Evolutionary conservation across 2,797 vertebrate genomes (phyloP).

Genomic region (Pseudomugil tenellus): DNA sequence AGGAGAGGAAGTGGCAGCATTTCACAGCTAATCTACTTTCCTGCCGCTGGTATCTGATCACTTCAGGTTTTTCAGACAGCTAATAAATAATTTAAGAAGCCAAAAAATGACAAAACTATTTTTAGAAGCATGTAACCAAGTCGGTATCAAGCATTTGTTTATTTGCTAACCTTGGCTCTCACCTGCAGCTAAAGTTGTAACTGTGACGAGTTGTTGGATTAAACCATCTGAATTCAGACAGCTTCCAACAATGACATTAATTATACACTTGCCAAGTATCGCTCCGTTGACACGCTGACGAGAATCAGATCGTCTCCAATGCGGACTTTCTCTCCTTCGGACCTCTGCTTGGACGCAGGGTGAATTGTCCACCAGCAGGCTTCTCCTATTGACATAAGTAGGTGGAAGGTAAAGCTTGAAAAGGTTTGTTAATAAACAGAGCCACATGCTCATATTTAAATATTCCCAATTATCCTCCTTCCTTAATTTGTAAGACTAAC

Average conservation of each 20-base stretch:
- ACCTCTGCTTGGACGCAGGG: conserved; percentile 97
- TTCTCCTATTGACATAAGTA: conserved; percentile 84
- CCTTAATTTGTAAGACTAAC: conserved; percentile 6
- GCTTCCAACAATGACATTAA: no score
- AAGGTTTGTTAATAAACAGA: not conserved
- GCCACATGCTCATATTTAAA: conserved; percentile 1
- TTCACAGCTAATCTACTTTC: not conserved
- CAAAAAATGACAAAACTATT: not conserved
- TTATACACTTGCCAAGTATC: conserved; percentile 90
- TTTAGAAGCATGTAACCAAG: not conserved
- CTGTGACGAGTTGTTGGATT: not conserved
- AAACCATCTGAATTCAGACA: no score
- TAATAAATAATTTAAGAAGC: not conserved
- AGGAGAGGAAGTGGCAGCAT: not conserved
- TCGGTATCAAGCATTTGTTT: not conserved
- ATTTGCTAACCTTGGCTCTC: not conserved
- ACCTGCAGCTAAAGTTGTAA: not conserved
- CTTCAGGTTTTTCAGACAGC: not conserved
- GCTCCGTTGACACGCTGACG: conserved; percentile 97
- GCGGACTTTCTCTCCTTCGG: conserved; percentile 97
- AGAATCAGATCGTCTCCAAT: conserved; percentile 98
- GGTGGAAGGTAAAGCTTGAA: not conserved
- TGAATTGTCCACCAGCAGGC: conserved; percentile 99
- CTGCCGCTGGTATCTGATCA: not conserved
- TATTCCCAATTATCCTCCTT: not conserved